phyloP scores from a whole-genome alignment of 2,113 vertebrate species.

The Okapia johnstoni region DNA sequence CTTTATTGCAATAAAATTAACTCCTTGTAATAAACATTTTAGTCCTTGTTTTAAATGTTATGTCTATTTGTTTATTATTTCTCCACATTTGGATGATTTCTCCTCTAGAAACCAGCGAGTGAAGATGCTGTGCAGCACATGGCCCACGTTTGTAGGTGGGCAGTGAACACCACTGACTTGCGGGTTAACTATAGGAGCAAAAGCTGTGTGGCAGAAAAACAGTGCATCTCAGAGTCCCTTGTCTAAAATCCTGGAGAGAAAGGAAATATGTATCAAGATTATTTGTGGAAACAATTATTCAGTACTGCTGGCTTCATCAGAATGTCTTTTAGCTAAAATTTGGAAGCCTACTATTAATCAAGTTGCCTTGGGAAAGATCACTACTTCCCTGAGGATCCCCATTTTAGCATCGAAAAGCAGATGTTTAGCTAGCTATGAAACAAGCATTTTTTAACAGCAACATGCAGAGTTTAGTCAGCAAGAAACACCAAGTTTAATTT shows the following conservation, averaged over 20 bases:
- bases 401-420: slow-evolving; percentile 68
- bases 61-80: background rate
- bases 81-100: background rate
- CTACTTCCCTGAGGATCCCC: slow-evolving; percentile 52
- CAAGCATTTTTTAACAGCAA: slow-evolving; percentile 33
- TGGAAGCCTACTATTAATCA: slow-evolving; percentile 70
- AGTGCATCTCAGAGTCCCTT: background rate
- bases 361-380: slow-evolving; percentile 66
- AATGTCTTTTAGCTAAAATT: slow-evolving; percentile 51
- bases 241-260: slow-evolving; percentile 22
- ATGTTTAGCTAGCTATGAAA: slow-evolving; percentile 66
- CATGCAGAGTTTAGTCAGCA: slow-evolving; percentile 48
- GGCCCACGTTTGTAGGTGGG: background rate
- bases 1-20: background rate
- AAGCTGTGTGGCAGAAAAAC: background rate
- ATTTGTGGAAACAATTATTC: slow-evolving; percentile 66
- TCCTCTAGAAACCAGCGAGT: background rate
- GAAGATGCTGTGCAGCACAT: background rate
- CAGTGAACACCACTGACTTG: background rate
- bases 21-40: background rate
- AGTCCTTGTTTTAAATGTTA: background rate
- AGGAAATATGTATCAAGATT: slow-evolving; percentile 31
- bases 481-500: slow-evolving; percentile 54
- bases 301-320: slow-evolving; percentile 54
- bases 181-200: background rate